A percentile compares a stretch with the other conserved stretches of the same genome.
phyloP scores from a whole-genome alignment of 2,113 vertebrate genomes.

The Ivindomyrus marchei region DNA sequence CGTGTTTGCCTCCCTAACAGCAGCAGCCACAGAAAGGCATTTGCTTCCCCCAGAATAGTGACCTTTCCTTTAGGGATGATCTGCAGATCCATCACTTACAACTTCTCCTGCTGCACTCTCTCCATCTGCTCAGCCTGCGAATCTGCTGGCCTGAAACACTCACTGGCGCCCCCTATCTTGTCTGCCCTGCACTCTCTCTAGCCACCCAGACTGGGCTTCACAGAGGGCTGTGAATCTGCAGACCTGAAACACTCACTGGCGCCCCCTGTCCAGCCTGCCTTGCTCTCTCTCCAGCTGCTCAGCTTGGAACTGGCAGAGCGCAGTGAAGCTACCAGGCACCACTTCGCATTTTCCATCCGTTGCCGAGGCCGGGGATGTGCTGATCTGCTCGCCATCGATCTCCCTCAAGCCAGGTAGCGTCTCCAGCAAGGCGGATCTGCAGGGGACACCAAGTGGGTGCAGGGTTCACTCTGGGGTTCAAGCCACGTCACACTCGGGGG shows the following conservation, averaged over 20 bases:
- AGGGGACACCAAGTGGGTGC: background rate
- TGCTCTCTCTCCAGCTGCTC: slow-evolving; percentile 45
- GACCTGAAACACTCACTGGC: slow-evolving; percentile 45
- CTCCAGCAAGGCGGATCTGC: slow-evolving; percentile 63
- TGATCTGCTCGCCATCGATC: slow-evolving; percentile 60
- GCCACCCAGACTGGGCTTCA: slow-evolving; percentile 67
- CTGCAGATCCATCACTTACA: background rate
- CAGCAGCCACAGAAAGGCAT: background rate
- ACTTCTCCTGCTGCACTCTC: background rate
- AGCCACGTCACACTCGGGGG: background rate
- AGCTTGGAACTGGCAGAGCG: slow-evolving; percentile 72
- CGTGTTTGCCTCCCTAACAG: background rate
- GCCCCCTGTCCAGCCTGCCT: slow-evolving; percentile 47
- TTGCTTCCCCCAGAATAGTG: background rate
- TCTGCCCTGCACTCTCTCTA: slow-evolving; percentile 24
- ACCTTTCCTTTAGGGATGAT: background rate
- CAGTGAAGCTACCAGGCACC: slow-evolving; percentile 55
- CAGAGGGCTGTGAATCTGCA: slow-evolving; percentile 65
- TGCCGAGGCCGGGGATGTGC: slow-evolving; percentile 22
- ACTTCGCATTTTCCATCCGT: slow-evolving; percentile 32
- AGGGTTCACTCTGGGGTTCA: background rate
- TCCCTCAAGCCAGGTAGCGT: slow-evolving; percentile 59
- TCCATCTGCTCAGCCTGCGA: background rate
- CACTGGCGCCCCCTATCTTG: slow-evolving; percentile 50
- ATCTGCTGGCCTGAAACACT: slow-evolving; percentile 38